phyloP scores from a whole-genome alignment of 2,888 invertebrate genomes.

The Rotaria socialis region DNA sequence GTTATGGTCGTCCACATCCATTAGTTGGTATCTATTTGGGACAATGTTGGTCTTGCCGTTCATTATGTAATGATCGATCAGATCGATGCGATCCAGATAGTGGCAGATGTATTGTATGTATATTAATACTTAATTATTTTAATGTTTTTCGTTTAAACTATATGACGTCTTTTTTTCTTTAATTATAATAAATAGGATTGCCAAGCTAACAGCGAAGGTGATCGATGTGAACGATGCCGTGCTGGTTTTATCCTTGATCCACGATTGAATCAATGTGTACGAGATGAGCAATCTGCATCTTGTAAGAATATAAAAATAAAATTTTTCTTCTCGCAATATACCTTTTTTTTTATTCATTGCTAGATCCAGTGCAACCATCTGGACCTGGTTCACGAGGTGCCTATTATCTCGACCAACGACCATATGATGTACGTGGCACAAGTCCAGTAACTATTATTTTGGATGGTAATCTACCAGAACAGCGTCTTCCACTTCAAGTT shows the following conservation, averaged over 20 bases:
- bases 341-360: background rate
- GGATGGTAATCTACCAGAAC: constrained; percentile 3
- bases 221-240: constrained; percentile 76
- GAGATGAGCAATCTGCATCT: background rate
- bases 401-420: background rate
- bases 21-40: constrained; percentile 64
- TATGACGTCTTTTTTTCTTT: background rate
- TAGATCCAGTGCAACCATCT: background rate
- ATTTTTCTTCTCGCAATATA: background rate
- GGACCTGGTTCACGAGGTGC: background rate
- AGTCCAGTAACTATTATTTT: background rate
- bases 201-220: constrained; percentile 66
- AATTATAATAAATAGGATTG: background rate
- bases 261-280: background rate
- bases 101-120: constrained; percentile 1
- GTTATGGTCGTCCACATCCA: constrained; percentile 37
- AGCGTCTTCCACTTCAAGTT: constrained; percentile 28
- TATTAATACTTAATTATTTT: too few species aligned
- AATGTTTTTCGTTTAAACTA: too few species aligned
- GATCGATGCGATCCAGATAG: constrained; percentile 60
- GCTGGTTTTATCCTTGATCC: constrained; percentile 65
- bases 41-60: constrained; percentile 77
- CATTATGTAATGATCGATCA: constrained; percentile 75
- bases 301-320: background rate
- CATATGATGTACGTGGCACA: background rate